phyloP scores from a whole-genome alignment of 2,113 vertebrate genomes.

The Scomber japonicus region DNA sequence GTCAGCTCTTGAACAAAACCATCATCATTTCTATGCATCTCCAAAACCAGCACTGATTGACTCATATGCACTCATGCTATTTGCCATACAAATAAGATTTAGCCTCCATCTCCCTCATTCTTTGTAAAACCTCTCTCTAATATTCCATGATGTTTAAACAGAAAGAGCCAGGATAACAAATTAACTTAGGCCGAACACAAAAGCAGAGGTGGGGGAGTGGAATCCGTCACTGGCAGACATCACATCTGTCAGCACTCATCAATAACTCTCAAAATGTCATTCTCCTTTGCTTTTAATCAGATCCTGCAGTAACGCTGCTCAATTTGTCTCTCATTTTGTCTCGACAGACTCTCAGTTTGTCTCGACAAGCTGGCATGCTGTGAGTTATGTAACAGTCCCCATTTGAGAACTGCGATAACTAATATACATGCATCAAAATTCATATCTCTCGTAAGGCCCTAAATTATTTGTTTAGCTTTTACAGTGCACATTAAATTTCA shows the following conservation, averaged over 20 bases:
- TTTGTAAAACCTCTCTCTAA: constrained; percentile 3
- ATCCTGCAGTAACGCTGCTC: constrained; percentile 59
- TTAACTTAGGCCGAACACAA: constrained; percentile 15
- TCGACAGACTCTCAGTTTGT: constrained; percentile 63
- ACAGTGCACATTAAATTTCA: constrained; percentile 72
- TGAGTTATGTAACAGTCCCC: constrained; percentile 71
- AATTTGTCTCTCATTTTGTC: constrained; percentile 69
- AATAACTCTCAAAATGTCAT: constrained; percentile 69
- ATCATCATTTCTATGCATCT: constrained; percentile 35
- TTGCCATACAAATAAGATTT: constrained; percentile 59
- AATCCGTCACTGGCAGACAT: constrained; percentile 44
- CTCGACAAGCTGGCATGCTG: constrained; percentile 55
- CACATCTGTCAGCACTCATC: constrained; percentile 73
- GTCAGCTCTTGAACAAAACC: constrained; percentile 27
- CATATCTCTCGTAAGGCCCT: constrained; percentile 66
- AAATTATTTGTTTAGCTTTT: constrained; percentile 75
- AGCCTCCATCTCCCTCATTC: not conserved
- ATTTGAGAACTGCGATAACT: constrained; percentile 65
- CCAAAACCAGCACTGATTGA: constrained; percentile 41
- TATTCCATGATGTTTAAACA: not conserved
- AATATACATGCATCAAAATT: constrained; percentile 70
- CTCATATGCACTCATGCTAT: constrained; percentile 48
- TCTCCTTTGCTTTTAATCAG: constrained; percentile 74
- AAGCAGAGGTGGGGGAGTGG: constrained; percentile 39
- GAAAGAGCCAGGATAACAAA: constrained; percentile 20